A percentile compares a stretch with the other conserved stretches of the same genome.
phyloP scores from a whole-genome alignment of 92 coral and sea anemone genomes.

The Paramuricea clavata region DNA sequence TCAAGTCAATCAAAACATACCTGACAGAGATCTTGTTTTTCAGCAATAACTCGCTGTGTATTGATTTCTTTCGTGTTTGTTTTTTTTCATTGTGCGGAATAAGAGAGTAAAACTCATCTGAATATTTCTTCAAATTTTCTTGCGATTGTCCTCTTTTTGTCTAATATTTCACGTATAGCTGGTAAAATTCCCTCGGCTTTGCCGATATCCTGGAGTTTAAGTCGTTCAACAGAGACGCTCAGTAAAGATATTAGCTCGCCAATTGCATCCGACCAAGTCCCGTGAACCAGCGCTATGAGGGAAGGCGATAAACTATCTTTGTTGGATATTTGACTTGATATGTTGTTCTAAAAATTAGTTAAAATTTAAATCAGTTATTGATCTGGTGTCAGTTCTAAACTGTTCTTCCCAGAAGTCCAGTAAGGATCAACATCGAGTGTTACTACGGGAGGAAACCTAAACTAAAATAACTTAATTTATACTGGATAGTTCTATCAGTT shows the following conservation, averaged over 20 bases:
- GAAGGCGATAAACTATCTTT: conserved; percentile 75
- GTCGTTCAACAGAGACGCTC: conserved; percentile 71
- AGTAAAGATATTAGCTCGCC: conserved; percentile 77
- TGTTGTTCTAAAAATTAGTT: conserved; percentile 52
- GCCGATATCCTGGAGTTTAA: conserved; percentile 84
- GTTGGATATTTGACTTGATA: conserved; percentile 53
- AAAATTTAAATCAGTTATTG: background rate
- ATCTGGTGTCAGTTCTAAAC: background rate
- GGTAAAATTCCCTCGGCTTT: conserved; percentile 90
- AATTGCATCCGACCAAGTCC: conserved; percentile 91
- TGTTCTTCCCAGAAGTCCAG: background rate
- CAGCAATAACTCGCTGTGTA: conserved; percentile 76
- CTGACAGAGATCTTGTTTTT: conserved; percentile 95
- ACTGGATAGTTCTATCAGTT: background rate
- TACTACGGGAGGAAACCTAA: background rate
- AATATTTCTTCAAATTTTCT: conserved; percentile 53
- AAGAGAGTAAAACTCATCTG: conserved; percentile 81
- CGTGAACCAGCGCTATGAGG: conserved; percentile 77
- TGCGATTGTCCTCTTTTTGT: conserved; percentile 19
- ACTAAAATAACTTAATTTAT: background rate
- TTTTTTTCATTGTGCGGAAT: conserved; percentile 74
- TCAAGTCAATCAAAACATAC: conserved; percentile 44
- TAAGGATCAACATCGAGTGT: background rate
- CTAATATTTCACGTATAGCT: conserved; percentile 70
- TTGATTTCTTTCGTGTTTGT: conserved; percentile 48